These are phyloP conservation scores for Sialis lutaria DNA, from an alignment of 2,888 invertebrate genomes.

Conservation along the genomic window DNA sequence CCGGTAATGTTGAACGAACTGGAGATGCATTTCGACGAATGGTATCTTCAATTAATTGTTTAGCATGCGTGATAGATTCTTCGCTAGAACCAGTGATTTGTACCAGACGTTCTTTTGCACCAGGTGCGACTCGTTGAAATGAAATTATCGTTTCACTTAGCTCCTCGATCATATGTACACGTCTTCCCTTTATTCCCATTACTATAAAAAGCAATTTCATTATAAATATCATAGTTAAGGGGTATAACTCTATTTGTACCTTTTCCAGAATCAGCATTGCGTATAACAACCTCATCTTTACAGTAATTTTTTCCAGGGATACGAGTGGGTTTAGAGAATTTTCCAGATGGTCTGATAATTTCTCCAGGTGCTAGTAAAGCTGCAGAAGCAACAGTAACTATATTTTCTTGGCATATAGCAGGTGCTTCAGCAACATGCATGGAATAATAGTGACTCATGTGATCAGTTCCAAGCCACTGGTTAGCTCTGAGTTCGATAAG, in stretches of 20 bases:
- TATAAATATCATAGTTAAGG: background rate
- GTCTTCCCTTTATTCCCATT: conserved; percentile 97
- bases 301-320: conserved; percentile 87
- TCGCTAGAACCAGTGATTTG: conserved; percentile 90
- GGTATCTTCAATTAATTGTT: conserved; percentile 86
- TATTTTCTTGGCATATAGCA: conserved; percentile 25
- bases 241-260: conserved; percentile 36
- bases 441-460: conserved; percentile 70
- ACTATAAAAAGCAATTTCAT: conserved; percentile 42
- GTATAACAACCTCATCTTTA: conserved; percentile 87
- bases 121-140: conserved; percentile 94
- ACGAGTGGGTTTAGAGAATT: conserved; percentile 74
- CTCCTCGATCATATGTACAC: conserved; percentile 98
- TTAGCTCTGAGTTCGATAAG: conserved; percentile 84
- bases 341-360: conserved; percentile 73
- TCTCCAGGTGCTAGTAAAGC: conserved; percentile 66
- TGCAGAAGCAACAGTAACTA: conserved; percentile 31
- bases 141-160: conserved; percentile 97
- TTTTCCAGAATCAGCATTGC: conserved; percentile 92
- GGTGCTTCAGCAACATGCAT: conserved; percentile 25
- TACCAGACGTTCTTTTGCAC: conserved; percentile 86
- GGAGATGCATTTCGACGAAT: conserved; percentile 90
- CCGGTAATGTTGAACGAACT: conserved; percentile 46
- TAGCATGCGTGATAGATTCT: conserved; percentile 83
- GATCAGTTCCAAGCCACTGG: conserved; percentile 74